phyloP scores from a whole-genome alignment of 1,140 invertebrate species.

The Triops longicaudatus region DNA sequence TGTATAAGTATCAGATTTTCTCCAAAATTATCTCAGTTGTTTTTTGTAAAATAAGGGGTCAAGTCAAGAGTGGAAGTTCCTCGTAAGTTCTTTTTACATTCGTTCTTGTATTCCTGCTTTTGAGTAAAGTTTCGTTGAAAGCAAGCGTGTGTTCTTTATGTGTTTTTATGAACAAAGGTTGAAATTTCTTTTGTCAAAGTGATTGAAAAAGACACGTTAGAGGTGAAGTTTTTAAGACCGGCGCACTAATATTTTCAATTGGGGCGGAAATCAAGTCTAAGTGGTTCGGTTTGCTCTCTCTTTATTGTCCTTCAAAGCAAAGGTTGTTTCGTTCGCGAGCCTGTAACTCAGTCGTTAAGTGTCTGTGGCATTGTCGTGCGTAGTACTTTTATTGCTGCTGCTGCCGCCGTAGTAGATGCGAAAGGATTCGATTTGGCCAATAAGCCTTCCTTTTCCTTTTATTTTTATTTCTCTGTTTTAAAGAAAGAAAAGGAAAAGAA shows the following conservation, averaged over 20 bases:
- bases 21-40: no score
- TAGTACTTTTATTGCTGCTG: neutral
- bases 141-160: no score
- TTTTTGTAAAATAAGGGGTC: no score
- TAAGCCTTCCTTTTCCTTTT: neutral
- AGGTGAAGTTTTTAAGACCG: neutral
- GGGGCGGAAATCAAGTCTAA: neutral
- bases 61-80: no score
- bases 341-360: neutral
- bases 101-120: no score
- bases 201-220: neutral
- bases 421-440: neutral
- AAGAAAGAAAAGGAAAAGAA: neutral
- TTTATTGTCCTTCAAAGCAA: neutral
- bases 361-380: neutral
- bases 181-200: neutral
- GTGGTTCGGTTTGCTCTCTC: neutral
- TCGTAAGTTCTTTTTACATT: no score
- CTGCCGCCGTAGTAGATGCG: neutral
- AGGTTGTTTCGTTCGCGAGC: neutral
- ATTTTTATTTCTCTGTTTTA: no score
- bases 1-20: no score
- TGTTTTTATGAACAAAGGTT: no score
- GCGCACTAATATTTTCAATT: neutral
- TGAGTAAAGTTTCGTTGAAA: no score